Base-by-base conservation (phyloP, 92 coral and sea anemone species). In the Pocillopora meandrina region DNA sequence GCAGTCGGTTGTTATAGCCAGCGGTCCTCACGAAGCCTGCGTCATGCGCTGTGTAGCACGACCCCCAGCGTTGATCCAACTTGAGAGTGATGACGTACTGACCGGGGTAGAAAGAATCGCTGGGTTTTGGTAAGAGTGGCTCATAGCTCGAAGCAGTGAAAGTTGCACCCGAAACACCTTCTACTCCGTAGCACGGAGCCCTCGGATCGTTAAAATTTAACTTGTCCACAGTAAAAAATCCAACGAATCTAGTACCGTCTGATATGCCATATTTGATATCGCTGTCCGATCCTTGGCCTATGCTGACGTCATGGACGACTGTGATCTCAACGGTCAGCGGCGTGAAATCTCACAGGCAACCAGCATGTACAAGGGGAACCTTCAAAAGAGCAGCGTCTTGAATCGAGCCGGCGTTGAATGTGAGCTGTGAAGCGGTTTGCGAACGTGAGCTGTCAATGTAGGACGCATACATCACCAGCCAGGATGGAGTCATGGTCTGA, bases 301-400 rank as follows among this genome's bases (percentile, higher is more conserved):
- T 81, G 49, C 26, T 35, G 56, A 59, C 61, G 56, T 55, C 56
- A 57, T 33, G 73, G 2, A 59, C 49, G 31, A 67, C 65, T 2
- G 61, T 74, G 77, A 85, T 85, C 14, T 86, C 64, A 10, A 79
- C 49, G 58, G 89, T 78, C 80, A 86, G 89, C 85, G 85, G 85
- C 19, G 49, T n/a, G 10, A 36, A 57, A 57, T 76, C 15, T 23
- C 17, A 12, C 18, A 76, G 11, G 36, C 20, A 4, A 73, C 84
- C 72, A 5, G 84, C 72, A 70, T 72, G 16, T 20, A 86, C n/a
- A 15, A 86, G 36, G 1, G 85, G 79, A 20, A 79, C 61, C 61
- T 61, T 72, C 12, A 86, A 31, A 23, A 86, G 77, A 11, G 67
- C 84, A 26, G 85, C 80, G 31, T 72, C 1, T 2, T 16, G 58